A percentile compares a stretch with the other conserved stretches of the same genome.
Evolutionary conservation across 2,888 invertebrate species (phyloP).

Genomic region (Xanthia togata): DNA sequence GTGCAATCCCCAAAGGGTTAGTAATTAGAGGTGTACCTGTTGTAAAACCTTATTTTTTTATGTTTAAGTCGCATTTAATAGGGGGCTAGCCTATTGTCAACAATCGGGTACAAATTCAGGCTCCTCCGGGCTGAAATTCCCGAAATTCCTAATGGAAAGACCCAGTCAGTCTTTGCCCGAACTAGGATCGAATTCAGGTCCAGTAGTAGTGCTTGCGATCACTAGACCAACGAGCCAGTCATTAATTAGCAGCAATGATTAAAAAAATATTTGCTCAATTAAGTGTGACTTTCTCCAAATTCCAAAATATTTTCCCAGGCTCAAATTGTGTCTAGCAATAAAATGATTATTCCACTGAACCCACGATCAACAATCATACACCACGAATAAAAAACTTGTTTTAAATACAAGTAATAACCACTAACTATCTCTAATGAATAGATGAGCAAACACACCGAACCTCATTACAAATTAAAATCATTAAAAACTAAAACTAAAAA

Average conservation of each 20-base stretch:
- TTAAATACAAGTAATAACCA: conserved; percentile 28
- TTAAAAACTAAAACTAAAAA: conserved; percentile 30
- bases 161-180: not conserved
- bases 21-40: no score
- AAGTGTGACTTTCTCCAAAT: conserved; percentile 7
- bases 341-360: conserved; percentile 21
- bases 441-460: conserved; percentile 39
- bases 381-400: conserved; percentile 37
- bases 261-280: not conserved
- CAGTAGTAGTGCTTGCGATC: not conserved
- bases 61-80: not conserved
- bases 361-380: conserved; percentile 24
- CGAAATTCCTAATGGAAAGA: not conserved
- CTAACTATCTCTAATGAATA: conserved; percentile 51
- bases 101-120: no score
- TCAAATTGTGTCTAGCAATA: conserved; percentile 21
- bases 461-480: conserved; percentile 31
- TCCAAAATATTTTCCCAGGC: conserved; percentile 25
- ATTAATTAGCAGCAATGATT: not conserved
- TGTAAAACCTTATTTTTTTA: not conserved
- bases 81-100: not conserved
- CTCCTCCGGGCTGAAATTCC: no score
- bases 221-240: no score
- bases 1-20: no score
- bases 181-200: not conserved